phyloP scores from a whole-genome alignment of 2,888 invertebrate species.

The Tenthredo notha region DNA sequence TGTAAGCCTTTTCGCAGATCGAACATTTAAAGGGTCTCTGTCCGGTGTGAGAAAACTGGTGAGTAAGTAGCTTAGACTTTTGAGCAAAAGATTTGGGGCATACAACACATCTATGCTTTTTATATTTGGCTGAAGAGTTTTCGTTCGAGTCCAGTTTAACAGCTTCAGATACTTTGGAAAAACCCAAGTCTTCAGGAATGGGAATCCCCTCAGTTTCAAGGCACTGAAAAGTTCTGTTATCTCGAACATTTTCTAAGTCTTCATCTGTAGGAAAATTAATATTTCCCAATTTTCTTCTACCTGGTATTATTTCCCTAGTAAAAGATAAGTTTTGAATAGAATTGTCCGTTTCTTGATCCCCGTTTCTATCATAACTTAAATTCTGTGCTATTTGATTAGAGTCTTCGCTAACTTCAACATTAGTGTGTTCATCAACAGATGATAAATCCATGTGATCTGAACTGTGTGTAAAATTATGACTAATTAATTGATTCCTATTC shows the following conservation, averaged over 20 bases:
- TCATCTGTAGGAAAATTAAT: not conserved
- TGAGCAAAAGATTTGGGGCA: slow-evolving; percentile 70
- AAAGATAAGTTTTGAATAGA: slow-evolving; percentile 68
- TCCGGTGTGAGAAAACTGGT: slow-evolving; percentile 69
- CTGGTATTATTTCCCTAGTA: slow-evolving; percentile 52
- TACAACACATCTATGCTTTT: slow-evolving; percentile 68
- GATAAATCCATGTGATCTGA: slow-evolving; percentile 61
- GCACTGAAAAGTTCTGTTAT: slow-evolving; percentile 19
- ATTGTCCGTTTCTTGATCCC: slow-evolving; percentile 62
- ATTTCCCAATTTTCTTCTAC: not conserved
- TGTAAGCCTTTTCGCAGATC: slow-evolving; percentile 72
- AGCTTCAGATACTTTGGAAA: slow-evolving; percentile 7
- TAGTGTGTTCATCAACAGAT: slow-evolving; percentile 44
- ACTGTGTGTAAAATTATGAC: slow-evolving; percentile 68
- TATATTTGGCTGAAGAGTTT: slow-evolving; percentile 51
- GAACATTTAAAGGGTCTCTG: slow-evolving; percentile 71
- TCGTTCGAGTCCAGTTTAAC: not conserved
- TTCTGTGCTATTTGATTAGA: slow-evolving; percentile 67
- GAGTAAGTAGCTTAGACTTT: slow-evolving; percentile 71
- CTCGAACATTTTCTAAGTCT: not conserved
- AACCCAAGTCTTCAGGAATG: slow-evolving; percentile 14
- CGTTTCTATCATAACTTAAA: slow-evolving; percentile 64
- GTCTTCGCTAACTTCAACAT: slow-evolving; percentile 70
- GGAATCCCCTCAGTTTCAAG: slow-evolving; percentile 35
- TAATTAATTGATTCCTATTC: slow-evolving; percentile 70